These are phyloP conservation scores for Agriopis marginaria DNA, from an alignment of 2,888 invertebrate genomes.

Conservation along the genomic window DNA sequence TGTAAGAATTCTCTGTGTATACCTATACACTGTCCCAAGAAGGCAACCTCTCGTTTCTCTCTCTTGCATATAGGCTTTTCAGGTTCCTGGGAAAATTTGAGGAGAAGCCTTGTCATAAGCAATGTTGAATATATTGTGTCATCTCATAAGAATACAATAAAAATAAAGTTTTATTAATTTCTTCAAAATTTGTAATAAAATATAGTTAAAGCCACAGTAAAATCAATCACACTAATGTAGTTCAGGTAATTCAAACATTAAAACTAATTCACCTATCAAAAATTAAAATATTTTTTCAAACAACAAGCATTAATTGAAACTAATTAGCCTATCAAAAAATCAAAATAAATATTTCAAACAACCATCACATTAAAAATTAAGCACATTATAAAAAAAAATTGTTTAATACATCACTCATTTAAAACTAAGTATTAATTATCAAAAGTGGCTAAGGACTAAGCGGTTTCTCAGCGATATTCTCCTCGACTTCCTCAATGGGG, in stretches of 20 bases:
- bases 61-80: too few species aligned
- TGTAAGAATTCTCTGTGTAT: too few species aligned
- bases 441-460: slow-evolving; percentile 46
- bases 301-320: not conserved
- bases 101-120: not conserved
- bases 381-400: not conserved
- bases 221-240: not conserved
- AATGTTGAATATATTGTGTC: too few species aligned
- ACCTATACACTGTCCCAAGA: too few species aligned
- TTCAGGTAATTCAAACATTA: not conserved
- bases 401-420: not conserved
- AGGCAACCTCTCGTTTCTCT: too few species aligned
- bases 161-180: too few species aligned
- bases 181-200: not conserved
- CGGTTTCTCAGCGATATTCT: slow-evolving; percentile 64
- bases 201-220: not conserved
- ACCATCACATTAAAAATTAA: not conserved
- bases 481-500: slow-evolving; percentile 46
- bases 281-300: not conserved
- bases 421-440: not conserved
- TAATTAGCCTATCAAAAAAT: slow-evolving; percentile 7
- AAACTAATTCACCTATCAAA: not conserved
- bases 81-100: too few species aligned
- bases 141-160: not conserved
- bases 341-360: not conserved